Conservation (phyloP, 2,113 vertebrate genomes). For the Oreochromis spilurus region DNA sequence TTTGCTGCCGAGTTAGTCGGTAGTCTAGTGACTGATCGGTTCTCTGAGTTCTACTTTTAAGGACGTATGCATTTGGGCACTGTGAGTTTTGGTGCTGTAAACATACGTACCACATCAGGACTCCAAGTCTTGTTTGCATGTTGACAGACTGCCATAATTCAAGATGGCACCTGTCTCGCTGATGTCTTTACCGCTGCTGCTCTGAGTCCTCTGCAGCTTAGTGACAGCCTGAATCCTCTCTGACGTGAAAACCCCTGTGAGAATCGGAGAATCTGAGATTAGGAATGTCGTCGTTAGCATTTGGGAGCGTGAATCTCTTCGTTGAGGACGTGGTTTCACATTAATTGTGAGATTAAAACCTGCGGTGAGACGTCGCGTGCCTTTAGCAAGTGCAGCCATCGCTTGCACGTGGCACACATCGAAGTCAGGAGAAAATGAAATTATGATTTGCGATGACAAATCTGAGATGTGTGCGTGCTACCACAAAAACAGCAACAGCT, state of each 20-base stretch:
- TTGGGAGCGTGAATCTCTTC: constrained; percentile 11
- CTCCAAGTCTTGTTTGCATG: constrained; percentile 39
- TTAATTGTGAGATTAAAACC: constrained; percentile 50
- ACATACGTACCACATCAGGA: constrained; percentile 10
- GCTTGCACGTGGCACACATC: constrained; percentile 37
- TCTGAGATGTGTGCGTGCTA: constrained; percentile 45
- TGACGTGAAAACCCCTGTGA: constrained; percentile 22
- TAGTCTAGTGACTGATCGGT: constrained; percentile 22
- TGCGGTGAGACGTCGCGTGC: constrained; percentile 13
- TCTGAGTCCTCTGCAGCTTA: constrained; percentile 16
- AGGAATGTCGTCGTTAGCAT: constrained; percentile 20
- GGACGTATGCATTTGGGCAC: background rate
- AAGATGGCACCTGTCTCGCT: constrained; percentile 61
- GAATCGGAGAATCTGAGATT: constrained; percentile 35
- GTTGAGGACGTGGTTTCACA: background rate
- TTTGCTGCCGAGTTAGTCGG: constrained; percentile 13
- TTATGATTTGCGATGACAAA: constrained; percentile 70
- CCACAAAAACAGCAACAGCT: constrained; percentile 59
- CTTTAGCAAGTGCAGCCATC: constrained; percentile 43
- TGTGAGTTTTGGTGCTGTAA: constrained; percentile 17
- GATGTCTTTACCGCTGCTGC: constrained; percentile 37
- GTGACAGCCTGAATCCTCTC: constrained; percentile 8
- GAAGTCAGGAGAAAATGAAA: constrained; percentile 54
- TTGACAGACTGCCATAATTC: constrained; percentile 52
- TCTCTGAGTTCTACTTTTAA: background rate